Evolutionary conservation across 1,140 invertebrate species (phyloP), one percentile per base, ranked within the genome.

Genomic region (Polyergus mexicanus): DNA sequence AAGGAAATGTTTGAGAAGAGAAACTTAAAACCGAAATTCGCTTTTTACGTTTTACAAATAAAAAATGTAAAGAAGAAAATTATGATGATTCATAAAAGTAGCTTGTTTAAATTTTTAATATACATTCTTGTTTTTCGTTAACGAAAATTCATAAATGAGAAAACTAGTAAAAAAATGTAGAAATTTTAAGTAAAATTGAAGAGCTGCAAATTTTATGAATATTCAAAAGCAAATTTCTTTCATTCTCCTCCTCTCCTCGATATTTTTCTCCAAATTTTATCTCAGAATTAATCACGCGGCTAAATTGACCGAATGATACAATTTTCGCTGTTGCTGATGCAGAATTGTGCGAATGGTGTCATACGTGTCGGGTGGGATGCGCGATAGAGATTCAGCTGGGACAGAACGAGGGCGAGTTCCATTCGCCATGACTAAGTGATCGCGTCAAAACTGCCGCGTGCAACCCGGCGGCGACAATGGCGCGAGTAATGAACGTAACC

Each of bases 401-500:
- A 10, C 44, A 76, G 25, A 56, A 41, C 72, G 58, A 63, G 58
- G 28, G 47, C 72, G 56, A 51, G 68, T 35, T 83, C 60, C 77
- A 77, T 89, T 89, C 68, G 54, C 60, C 22, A 41, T 72, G 76
- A 85, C 86, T 87, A 88, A 88, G 75, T 80, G 87, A 86, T 76
- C 85, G 66, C 80, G 87, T 83, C 84, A 85, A 88, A 86, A 88
- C 85, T 89, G 76, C 86, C 71, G 84, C 60, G 77, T 58, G 84
- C 68, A 88, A 80, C 58, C 60, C 62, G 44, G 22, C 81, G 77
- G 58, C 54, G 74, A 87, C 88, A 90, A 89, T 75, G 63, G 51
- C 56, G 25, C 56, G 44, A 88, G 80, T 90, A 90, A 90, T 84
- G 89, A 90, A 86, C 83, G 72, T 84, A 90, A 90, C 89, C 88